Evolutionary conservation across 2,888 invertebrate genomes (phyloP), one percentile per base, ranked within the genome.

Genomic region (Meghimatium bilineatum): DNA sequence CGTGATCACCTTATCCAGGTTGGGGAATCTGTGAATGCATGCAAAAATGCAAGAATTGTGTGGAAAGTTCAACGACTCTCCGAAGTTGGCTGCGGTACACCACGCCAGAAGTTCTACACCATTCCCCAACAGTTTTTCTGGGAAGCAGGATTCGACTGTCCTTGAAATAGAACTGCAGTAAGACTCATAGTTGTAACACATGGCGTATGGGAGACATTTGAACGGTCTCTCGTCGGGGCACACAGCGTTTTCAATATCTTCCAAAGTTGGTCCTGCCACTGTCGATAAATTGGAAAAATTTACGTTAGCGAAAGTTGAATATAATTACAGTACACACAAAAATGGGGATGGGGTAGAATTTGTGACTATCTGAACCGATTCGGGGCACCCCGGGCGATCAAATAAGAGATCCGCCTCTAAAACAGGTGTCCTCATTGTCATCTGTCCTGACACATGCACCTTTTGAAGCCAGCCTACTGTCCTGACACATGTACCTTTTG

Each of bases 161-260:
- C 38, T 12, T 36, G 36, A 17, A 3, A 2, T 32, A 12, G 3
- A 0, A 20, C 34, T 34, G 12, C 76, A 77, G 63, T 77, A 77
- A 3, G 20, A 26, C 14, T 77, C 36, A 5, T 26, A 20, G 17
- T 8, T 34, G 60, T 60, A 77, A 12, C 76, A 77, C 6, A 2
- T 26, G 20, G 36, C 76, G 52, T 77, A 77, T 1, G 76, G 76
- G 26, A 77, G 60, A 63, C 76, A 77, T 77, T 77, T 77, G 76
- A 38, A 77, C 12, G 76, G 63, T 34, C 36, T 26, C 36, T 36
- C 26, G 1, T 36, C 26, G 6, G 75, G 67, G n/a, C 82, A 82
- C 0, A 63, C 10, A 10, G 34, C 67, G 3, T 29, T 49, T 17
- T 52, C 67, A 20, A 75, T 34, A 26, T 66, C 66, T 17, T 81